Conservation (phyloP, 2,888 invertebrate species). For the Andrena hattorfiana region DNA sequence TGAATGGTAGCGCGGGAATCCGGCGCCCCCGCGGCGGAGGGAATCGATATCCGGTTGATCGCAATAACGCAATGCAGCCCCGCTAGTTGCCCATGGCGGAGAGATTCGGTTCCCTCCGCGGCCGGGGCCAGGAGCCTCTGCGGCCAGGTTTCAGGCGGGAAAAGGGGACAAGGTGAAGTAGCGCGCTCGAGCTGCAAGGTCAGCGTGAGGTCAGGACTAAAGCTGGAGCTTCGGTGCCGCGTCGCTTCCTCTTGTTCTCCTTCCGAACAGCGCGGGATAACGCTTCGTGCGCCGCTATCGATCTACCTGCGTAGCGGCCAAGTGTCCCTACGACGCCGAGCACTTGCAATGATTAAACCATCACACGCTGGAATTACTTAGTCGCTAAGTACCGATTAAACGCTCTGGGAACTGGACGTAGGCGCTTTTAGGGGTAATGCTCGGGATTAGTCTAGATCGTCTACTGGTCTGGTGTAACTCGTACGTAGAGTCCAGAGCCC, state of each 20-base stretch:
- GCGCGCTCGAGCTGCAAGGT: conserved; percentile 47
- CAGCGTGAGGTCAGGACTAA: conserved; percentile 34
- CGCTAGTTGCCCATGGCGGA: neutral
- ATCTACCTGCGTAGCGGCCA: neutral
- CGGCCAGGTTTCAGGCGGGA: conserved; percentile 24
- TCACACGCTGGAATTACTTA: neutral
- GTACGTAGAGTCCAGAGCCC: no score
- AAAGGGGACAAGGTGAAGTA: conserved; percentile 64
- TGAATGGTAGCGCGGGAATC: conserved; percentile 10
- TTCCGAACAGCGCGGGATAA: conserved; percentile 2
- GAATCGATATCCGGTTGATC: conserved; percentile 41
- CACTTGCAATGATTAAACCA: neutral
- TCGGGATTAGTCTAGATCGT: no score
- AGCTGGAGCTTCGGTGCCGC: conserved; percentile 19
- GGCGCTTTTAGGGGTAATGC: no score
- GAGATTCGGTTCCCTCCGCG: conserved; percentile 2
- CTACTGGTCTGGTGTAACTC: no score
- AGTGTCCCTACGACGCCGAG: neutral
- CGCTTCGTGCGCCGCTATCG: conserved; percentile 7
- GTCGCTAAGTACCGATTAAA: neutral
- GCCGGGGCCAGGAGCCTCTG: conserved; percentile 5
- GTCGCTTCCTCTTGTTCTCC: conserved; percentile 18
- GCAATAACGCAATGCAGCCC: conserved; percentile 35
- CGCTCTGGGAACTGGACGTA: no score
- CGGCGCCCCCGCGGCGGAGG: neutral